Base-by-base conservation (phyloP, 64 coral and sea anemone species). In the Porites lutea region DNA sequence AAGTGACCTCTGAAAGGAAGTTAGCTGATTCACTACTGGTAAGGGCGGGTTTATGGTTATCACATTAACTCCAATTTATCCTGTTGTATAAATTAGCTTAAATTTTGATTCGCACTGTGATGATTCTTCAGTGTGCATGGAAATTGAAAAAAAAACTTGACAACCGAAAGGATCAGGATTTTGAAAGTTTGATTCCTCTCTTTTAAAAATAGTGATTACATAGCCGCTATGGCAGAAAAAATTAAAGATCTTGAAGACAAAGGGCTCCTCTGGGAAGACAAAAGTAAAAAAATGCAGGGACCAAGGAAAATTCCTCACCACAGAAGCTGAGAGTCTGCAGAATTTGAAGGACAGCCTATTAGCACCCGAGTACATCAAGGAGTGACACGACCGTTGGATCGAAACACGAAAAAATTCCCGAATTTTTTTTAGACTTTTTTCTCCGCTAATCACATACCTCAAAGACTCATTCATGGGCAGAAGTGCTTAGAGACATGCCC, bases 171-270 rank as follows among this genome's bases (percentile, higher is more conserved):
- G 67, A 71, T 8, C n/a, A 23, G 67, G 23, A 21, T 71, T 71
- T 21, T 71, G 67, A 22, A 71, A 71, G 27, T 71, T 71, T n/a
- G 27, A 71, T 23, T 71, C 19, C 74, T 88, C 85, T 13, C 48
- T 88, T 14, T 52, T 74, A 50, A 71, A 51, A 67, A 88, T 52
- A 8, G 18, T 72, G 71, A 73, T 11, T 88, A 88, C 74, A 52
- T 53, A 44, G 48, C 69, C 50, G 14, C 9, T 18, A 52, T 87
- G 45, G 13, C 61, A 67, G 15, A 5, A 19, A 67, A 23, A 76
- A 88, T 43, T n/a, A 18, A 79, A 53, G 18, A 53, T 12, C 18
- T 79, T 49, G 13, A 53, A 8, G 54, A 79, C 45, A 53, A 51
- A 79, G 48, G 54, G 51, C 48, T 79, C 14, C 1, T 53, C 9